Base-by-base conservation (phyloP, 2,888 invertebrate species). In the Nomada flava region DNA sequence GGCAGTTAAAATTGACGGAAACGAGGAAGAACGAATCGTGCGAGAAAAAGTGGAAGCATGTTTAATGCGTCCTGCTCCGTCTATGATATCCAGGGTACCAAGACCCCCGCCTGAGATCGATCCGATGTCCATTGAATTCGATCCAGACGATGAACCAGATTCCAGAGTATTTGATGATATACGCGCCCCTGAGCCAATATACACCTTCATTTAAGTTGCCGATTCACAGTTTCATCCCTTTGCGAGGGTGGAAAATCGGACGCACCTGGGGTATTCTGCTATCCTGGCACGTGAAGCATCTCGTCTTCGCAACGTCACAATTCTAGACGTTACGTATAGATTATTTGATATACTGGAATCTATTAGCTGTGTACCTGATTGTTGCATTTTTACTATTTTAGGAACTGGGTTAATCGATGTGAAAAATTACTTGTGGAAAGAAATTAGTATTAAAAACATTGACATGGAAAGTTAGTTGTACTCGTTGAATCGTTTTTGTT, bases 281-380 rank as follows among this genome's bases (percentile, higher is more conserved):
- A 70, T 79, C 91, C 91, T 90, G 88, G 69, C 79, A 84, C 44
- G 20, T 81, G 62, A 91, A 88, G 87, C 90, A 91, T 91, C 90
- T 84, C 86, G 84, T 83, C 88, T 87, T 90, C 89, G 86, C 89
- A 82, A 90, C 91, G 91, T 91, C 90, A 91, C 85, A 67, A 85
- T 79, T 79, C 76, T 83, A 69, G 79, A 84, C 59, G 62, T 77
- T 53, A 11, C 26, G 10, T 23, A 78, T 59, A 59, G 57, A 76
- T 23, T 29, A 26, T 23, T 64, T 42, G n/a, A 42, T 11, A 18
- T 23, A 23, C 36, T 2, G 9, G 42, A 57, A 42, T n/a, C 9
- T 63, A 7, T 36, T 36, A 36, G 36, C 36, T 36, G 26, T 50
- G 15, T 11, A 60, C 36, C 42, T 44, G 36, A 69, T 20, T 52